These are phyloP conservation scores for Asobara japonica DNA, from an alignment of 1,140 invertebrate species.

Conservation along the genomic window DNA sequence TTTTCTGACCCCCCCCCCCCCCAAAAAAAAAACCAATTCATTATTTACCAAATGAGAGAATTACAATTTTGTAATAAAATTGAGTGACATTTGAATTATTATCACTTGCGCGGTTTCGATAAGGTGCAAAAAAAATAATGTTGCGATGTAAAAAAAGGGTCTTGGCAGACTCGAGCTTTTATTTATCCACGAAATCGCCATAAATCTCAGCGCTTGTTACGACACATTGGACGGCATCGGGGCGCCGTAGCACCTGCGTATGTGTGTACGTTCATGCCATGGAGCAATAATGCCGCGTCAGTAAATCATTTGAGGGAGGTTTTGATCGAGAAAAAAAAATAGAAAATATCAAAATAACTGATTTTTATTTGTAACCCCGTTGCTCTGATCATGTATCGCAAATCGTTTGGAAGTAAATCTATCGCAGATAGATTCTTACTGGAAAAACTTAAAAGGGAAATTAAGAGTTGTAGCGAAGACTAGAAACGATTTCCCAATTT, in stretches of 20 bases:
- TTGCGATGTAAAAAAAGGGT: background rate
- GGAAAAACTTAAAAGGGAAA: too few relatives aligned
- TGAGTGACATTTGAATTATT: background rate
- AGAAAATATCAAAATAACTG: slow-evolving; percentile 23
- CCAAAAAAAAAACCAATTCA: background rate
- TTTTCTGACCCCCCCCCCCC: too few relatives aligned
- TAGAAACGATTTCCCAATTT: too few relatives aligned
- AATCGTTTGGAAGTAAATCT: too few relatives aligned
- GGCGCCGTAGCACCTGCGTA: slow-evolving; percentile 25
- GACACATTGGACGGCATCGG: slow-evolving; percentile 15
- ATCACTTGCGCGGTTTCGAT: background rate
- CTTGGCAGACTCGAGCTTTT: slow-evolving; percentile 1
- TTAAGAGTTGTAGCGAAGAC: too few relatives aligned
- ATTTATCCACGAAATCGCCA: slow-evolving; percentile 26
- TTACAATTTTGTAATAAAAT: too few relatives aligned
- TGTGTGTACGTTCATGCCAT: slow-evolving; percentile 16
- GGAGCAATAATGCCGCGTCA: slow-evolving; percentile 30
- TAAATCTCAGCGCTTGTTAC: slow-evolving; percentile 30
- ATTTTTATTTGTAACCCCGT: background rate
- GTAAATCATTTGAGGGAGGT: slow-evolving; percentile 28
- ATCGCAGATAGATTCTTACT: too few relatives aligned
- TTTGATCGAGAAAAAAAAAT: slow-evolving; percentile 23
- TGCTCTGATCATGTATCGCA: background rate
- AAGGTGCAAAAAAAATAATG: background rate
- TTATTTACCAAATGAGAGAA: too few relatives aligned